These are phyloP conservation scores for Pseudomyrmex flavicornis DNA, from an alignment of 1,140 invertebrate genomes.

Conservation along the genomic window DNA sequence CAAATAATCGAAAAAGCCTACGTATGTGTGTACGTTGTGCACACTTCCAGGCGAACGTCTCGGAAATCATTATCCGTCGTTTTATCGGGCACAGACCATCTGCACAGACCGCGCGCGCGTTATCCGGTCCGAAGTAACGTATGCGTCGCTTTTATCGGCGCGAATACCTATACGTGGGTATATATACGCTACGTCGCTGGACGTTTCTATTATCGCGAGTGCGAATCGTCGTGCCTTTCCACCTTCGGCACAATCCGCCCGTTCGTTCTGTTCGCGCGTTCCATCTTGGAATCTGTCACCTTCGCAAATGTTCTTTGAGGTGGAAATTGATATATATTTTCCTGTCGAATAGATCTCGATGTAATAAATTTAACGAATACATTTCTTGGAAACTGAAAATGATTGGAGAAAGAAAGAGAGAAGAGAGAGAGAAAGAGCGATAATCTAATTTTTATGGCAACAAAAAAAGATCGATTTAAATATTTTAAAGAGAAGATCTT, in stretches of 20 bases:
- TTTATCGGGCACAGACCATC: slow-evolving; percentile 57
- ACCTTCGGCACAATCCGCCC: slow-evolving; percentile 33
- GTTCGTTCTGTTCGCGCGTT: background rate
- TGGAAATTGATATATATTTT: slow-evolving; percentile 12
- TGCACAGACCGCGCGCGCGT: background rate
- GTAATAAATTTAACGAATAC: background rate
- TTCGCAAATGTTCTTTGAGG: background rate
- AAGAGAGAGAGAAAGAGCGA: background rate
- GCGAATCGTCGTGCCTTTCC: slow-evolving; percentile 63
- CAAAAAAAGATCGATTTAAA: too few species aligned
- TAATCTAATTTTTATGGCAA: too few species aligned
- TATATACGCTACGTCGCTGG: background rate
- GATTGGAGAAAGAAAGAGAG: background rate
- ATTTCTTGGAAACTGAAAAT: background rate
- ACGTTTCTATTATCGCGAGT: slow-evolving; percentile 67
- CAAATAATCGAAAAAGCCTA: slow-evolving; percentile 22
- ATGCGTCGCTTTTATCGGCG: slow-evolving; percentile 57
- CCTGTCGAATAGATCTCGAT: background rate
- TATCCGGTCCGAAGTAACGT: slow-evolving; percentile 37
- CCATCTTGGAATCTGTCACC: background rate
- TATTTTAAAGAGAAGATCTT: too few species aligned
- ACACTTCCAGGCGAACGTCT: slow-evolving; percentile 11
- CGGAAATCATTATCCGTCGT: slow-evolving; percentile 58
- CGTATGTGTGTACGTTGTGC: background rate
- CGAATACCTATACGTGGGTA: slow-evolving; percentile 1